Base-by-base conservation (phyloP, 2,797 vertebrate species). In the Propithecus perrieri region DNA sequence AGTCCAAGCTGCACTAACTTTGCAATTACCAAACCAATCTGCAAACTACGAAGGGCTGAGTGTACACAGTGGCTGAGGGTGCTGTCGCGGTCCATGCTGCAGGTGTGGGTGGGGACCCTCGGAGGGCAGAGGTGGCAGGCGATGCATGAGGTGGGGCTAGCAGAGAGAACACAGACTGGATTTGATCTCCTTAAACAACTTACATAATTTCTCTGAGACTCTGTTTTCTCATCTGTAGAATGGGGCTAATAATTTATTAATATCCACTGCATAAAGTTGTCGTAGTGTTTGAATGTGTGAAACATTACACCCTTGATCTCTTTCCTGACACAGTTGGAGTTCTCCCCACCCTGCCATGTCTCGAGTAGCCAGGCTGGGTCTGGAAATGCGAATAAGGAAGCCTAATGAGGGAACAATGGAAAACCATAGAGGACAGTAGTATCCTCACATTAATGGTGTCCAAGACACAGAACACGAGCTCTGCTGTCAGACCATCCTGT, bases 41-140 rank as follows among this genome's bases (percentile, higher is more conserved):
- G 24, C 15, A 7, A n/a, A 13, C 14, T 35, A 11, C 2, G 1
- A 63, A 84, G 41, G 41, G 9, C 38, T 33, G 33, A 7, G 1
- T 9, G 55, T 26, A 20, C 0, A 1, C 30, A 50, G 18, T 1
- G 2, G 5, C 12, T 35, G 35, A 43, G 3, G 0, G 1, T 18
- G 9, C 33, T 15, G 18, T 13, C 28, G 14, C 30, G 30, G 11
- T 18, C 71, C 46, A 74, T 38, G 20, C 12, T 22, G 18, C 10
- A 17, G 33, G 12, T 4, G 2, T 5, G 0, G 5, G 26, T n/a
- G 15, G 92, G 20, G 12, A 38, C 6, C 9, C 12, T 38, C 0
- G 0, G 30, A 7, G 2, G 71, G 20, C 13, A 50, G 6, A 30
- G 35, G 43, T 8, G 22, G 13, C 0, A 3, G 41, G 41, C 12